Base-by-base conservation (phyloP, 2,797 vertebrate genomes). In the Chaunax sp. region DNA sequence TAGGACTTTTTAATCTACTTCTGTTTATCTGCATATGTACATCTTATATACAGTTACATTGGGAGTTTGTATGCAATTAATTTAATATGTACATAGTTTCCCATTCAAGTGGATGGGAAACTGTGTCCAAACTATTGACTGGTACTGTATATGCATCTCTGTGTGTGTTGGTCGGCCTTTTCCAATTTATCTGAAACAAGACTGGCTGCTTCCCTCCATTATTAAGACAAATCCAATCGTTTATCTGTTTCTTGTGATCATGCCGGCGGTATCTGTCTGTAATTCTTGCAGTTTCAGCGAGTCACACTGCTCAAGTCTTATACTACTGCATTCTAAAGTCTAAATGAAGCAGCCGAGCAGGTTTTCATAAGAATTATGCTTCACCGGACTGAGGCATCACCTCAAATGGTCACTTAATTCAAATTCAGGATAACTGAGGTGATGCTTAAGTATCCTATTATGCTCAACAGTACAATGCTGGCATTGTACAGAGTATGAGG, bases 401-500 rank as follows among this genome's bases (percentile, higher is more conserved):
- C n/a, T 77, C 7, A 40, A 67, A 62, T 2, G 3, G 47, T 64
- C 64, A 66, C 26, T 72, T 57, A 5, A 51, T 57, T 81, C 37
- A 40, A 57, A 72, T 66, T 75, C 18, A 40, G 56, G 54, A 45
- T 50, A 54, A 72, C 22, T 63, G 38, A 66, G 26, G 19, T n/a
- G 55, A 57, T 57, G 68, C 46, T 69, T 15, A 20, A 45, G 61
- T 52, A 44, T 75, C 47, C 58, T 65, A 26, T 67, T 80, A 73
- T 81, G 67, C 80, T 74, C 55, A 78, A 66, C 61, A 57, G 86
- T 71, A 83, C 76, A 85, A 81, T 70, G 69, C 64, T 80, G 75
- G 37, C 75, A 72, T 70, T 83, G 66, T 52, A 77, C 81, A 62
- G 82, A 66, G 56, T 85, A 72, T 93, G 93, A 94, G 93, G 93